Base-by-base conservation (phyloP, 2,888 invertebrate genomes). In the Pseudeuparius sepicola region DNA sequence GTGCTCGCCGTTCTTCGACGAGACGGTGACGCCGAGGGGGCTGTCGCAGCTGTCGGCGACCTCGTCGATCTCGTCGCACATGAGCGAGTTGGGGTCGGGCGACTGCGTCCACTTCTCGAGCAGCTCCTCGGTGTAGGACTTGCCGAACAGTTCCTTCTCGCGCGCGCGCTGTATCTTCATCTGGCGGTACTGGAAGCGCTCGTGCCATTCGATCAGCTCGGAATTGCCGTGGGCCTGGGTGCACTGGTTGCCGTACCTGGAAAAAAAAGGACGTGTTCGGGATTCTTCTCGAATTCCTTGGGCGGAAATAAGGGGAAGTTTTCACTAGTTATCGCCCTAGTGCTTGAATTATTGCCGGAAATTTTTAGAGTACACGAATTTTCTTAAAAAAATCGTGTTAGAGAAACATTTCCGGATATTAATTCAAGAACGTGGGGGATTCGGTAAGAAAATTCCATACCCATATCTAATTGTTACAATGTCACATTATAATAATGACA, bases 191-290 rank as follows among this genome's bases (percentile, higher is more conserved):
- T 76, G 73, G 55, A 79, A 80, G 36, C 81, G 61, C 45, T 77
- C 74, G 48, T 73, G 72, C 83, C 84, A 83, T 57, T 83, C 82
- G 14, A 69, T 66, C 5, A 83, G 59, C 56, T 84, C 84, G 29
- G 73, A 76, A 13, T 66, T 57, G 2, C 79, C 78, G 53, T 84
- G 84, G 2, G 84, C 84, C 54, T 78, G 76, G 6, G 78, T 75
- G 56, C 84, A 84, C 51, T 78, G 77, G 29, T 71, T 68, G 11
- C 80, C 81, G 50, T 76, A 75, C 14, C 42, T 42, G 27, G 4
- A 6, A 17, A 4, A 30, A 16, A 6, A n/a, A n/a, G n/a, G n/a
- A n/a, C n/a, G n/a, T n/a, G n/a, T n/a, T n/a, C n/a, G n/a, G n/a
- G n/a, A n/a, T n/a, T n/a, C n/a, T n/a, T n/a, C n/a, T n/a, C n/a